Conservation (phyloP, 2,113 vertebrate genomes). For the Grammomys dolichurus region DNA sequence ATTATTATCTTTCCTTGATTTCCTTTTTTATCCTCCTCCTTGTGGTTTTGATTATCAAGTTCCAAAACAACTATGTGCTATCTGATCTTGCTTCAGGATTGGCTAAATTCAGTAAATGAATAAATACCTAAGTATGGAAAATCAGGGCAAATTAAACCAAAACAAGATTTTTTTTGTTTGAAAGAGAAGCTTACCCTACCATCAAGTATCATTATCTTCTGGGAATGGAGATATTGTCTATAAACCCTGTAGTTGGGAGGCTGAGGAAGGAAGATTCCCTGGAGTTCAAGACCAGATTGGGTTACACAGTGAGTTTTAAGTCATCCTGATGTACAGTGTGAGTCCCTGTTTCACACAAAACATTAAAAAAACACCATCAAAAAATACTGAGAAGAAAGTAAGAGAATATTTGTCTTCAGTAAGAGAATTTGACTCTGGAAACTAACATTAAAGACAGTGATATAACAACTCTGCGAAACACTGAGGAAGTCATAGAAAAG, state of each 20-base stretch:
- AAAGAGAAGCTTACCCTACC: neutral
- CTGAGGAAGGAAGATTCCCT: neutral
- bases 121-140: neutral
- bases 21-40: neutral
- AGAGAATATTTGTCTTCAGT: neutral
- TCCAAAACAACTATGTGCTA: conserved; percentile 2
- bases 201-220: neutral
- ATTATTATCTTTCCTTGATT: neutral
- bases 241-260: neutral
- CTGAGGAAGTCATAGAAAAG: neutral
- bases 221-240: neutral
- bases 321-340: neutral
- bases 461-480: neutral
- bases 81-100: neutral
- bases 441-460: neutral
- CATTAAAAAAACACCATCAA: neutral
- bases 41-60: neutral
- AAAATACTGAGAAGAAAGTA: neutral
- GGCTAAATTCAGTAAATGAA: neutral
- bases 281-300: neutral
- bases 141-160: neutral
- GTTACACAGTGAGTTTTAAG: neutral
- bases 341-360: neutral
- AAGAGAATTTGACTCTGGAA: neutral
- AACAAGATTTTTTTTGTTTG: neutral